phyloP scores from a whole-genome alignment of 1,140 invertebrate genomes.

The Cyclargus thomasi region DNA sequence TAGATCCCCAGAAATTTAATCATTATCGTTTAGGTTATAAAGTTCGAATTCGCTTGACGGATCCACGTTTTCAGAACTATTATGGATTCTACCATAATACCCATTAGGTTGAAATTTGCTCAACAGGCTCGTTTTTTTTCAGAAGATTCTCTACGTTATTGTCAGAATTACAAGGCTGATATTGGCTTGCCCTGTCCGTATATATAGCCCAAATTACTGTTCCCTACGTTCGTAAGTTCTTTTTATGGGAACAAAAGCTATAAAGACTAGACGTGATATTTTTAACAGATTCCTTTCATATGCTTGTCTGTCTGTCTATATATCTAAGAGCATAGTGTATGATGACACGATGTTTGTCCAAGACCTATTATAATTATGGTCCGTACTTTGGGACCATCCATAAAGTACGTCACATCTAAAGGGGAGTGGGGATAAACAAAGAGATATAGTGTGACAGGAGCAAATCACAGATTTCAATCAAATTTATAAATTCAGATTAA shows the following conservation, averaged over 20 bases:
- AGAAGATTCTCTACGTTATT: background rate
- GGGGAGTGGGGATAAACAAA: no score
- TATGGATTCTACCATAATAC: background rate
- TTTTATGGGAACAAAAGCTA: slow-evolving; percentile 16
- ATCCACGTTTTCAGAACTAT: background rate
- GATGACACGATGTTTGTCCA: no score
- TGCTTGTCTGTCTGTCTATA: slow-evolving; percentile 12
- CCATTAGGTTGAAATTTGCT: background rate
- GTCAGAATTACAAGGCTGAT: background rate
- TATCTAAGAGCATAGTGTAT: no score
- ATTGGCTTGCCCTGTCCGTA: background rate
- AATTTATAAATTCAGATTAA: no score
- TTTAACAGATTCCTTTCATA: slow-evolving; percentile 15
- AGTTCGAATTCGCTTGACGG: background rate
- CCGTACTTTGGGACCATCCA: no score
- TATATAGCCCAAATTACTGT: slow-evolving; percentile 11
- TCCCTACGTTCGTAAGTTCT: slow-evolving; percentile 17
- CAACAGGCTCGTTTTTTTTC: background rate
- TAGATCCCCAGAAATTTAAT: background rate
- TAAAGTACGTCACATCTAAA: no score
- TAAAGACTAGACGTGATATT: slow-evolving; percentile 18
- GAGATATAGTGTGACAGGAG: no score
- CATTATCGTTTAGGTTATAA: background rate
- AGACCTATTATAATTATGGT: no score
- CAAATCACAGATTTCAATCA: no score